Base-by-base conservation (phyloP, 2,113 vertebrate genomes). In the Amblyopsis rosae region DNA sequence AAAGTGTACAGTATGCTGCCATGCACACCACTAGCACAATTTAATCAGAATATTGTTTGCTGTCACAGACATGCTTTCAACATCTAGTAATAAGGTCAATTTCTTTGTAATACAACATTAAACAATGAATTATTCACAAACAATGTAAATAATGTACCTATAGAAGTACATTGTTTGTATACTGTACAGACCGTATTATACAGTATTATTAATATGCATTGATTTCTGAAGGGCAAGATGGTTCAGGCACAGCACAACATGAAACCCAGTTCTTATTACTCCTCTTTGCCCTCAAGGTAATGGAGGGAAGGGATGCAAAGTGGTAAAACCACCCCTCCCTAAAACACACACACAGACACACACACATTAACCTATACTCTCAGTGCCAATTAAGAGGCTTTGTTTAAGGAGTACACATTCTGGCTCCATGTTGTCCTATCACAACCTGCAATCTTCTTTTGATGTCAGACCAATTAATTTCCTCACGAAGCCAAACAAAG, bases 341-440 rank as follows among this genome's bases (percentile, higher is more conserved):
- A 26, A 26, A 41, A 41, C 4, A 41, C 35, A 41, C 1, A 41
- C 35, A 41, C 35, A 41, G 1, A 41, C 35, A 41, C 35, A 41
- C 35, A 41, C 35, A 41, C 35, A 41, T 41, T 41, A 6, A 41
- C 35, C 35, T 64, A 57, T 64, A 57, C 75, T 59, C 77, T 70
- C 53, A 55, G 62, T 73, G 77, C 83, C 76, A 80, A 89, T 87
- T 86, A 86, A 81, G 81, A 63, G 48, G 41, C 58, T 54, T 65
- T 58, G 10, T 17, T 73, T 67, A 74, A 63, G 32, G 71, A 74
- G 64, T 15, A 70, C 62, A 66, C 55, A 67, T 57, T 62, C 53
- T 63, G 60, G 83, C 55, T 55, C 10, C 16, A 57, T 75, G 71
- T 75, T 47, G 1, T 59, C 72, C 76, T 69, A 50, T 70, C 73